Conservation (phyloP, 2,113 vertebrate genomes). For the Danio rerio region GRCz12tu NC_133194.1:23354001-23354500, state of each 20-base stretch:
- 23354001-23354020: conserved; percentile 51
- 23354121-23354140: not conserved
- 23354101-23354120: not conserved
- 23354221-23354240: conserved; percentile 12
- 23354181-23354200: conserved; percentile 3
- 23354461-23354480: no score
- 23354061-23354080: conserved; percentile 1
- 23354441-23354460: no score
- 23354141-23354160: conserved; percentile 29
- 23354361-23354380: no score
- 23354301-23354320: no score
- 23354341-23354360: no score
- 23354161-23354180: conserved; percentile 8
- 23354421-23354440: no score
- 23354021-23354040: conserved; percentile 45
- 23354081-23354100: conserved; percentile 1
- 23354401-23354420: no score
- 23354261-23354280: not conserved
- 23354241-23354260: conserved; percentile 12
- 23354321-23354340: no score
- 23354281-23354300: no score
- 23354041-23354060: conserved; percentile 16
- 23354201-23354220: conserved; percentile 5
- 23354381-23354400: no score
- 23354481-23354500: no score